These are phyloP conservation scores for Cyphomyrmex costatus DNA, from an alignment of 1,140 invertebrate genomes.

Conservation along the genomic window DNA sequence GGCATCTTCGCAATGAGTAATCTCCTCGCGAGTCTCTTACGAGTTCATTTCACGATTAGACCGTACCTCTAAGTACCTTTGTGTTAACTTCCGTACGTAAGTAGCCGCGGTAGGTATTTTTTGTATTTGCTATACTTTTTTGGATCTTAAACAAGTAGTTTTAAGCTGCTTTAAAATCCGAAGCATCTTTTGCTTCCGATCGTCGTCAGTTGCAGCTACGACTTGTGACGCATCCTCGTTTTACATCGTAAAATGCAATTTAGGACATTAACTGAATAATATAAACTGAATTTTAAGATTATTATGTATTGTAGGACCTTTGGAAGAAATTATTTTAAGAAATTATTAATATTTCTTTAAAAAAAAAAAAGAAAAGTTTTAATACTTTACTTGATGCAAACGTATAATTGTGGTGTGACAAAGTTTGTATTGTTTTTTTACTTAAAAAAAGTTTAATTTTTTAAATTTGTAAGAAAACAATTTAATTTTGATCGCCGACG, in stretches of 20 bases:
- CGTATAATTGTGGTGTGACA: neutral
- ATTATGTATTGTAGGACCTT: neutral
- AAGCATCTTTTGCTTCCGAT: slow-evolving; percentile 63
- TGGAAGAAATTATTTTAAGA: neutral
- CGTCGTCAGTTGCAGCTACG: slow-evolving; percentile 41
- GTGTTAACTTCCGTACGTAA: slow-evolving; percentile 88
- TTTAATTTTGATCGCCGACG: neutral
- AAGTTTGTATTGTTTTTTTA: neutral
- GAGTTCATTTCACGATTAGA: slow-evolving; percentile 85
- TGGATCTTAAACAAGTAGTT: slow-evolving; percentile 81
- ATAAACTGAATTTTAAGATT: neutral
- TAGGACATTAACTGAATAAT: neutral
- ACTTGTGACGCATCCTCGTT: slow-evolving; percentile 53
- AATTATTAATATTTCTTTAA: neutral
- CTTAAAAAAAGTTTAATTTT: neutral
- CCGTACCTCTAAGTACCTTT: slow-evolving; percentile 86
- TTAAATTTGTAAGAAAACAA: neutral
- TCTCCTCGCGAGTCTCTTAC: slow-evolving; percentile 86
- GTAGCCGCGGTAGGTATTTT: slow-evolving; percentile 90
- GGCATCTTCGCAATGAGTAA: slow-evolving; percentile 85
- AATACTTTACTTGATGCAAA: neutral
- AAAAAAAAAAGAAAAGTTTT: neutral
- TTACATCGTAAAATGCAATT: slow-evolving; percentile 68
- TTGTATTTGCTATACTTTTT: slow-evolving; percentile 87
- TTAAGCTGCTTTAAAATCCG: slow-evolving; percentile 77